Evolutionary conservation across 2,797 vertebrate genomes (phyloP), one percentile per base, ranked within the genome.

Genomic region (Mormyrops boulengeri): DNA sequence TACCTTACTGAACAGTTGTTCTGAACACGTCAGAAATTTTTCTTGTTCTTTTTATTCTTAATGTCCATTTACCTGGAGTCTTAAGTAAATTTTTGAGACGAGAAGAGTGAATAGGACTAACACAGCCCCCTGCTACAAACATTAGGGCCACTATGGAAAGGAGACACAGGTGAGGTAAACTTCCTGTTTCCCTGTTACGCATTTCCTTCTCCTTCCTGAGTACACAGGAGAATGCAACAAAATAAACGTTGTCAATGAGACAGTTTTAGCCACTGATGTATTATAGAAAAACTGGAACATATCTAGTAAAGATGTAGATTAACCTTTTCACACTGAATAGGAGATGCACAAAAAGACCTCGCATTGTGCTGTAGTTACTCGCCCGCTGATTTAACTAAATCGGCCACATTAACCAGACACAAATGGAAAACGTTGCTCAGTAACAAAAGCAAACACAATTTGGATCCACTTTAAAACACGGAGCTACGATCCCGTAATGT

Each of bases 381-480:
- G 5, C 26, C 12, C 11, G n/a, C 26, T 8, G 60, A 53, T 87
- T 89, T 26, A 55, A 82, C 34, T 38, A 87, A 73, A 77, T 73
- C 9, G 5, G 47, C 66, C 60, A 9, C n/a, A 49, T 52, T 52
- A 49, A 50, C 85, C 30, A 87, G 82, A 53, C n/a, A 44, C 38
- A 62, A 73, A 77, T 77, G n/a, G 66, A 80, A 77, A 80, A 26
- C 30, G 47, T 53, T 69, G 55, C 66, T 17, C 22, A 34, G 62
- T 88, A 50, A 89, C 55, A 85, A 34, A 66, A 69, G 30, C 50
- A 88, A 73, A 89, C 26, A 86, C 34, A 55, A 87, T 73, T 55
- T 53, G 26, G 49, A 77, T 14, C 50, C 47, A 80, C 53, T 73
- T 88, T 30, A 73, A 50, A 73, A 80, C 30, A 22, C 22, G 52